phyloP scores from a whole-genome alignment of 1,140 invertebrate genomes.

The Triops longicaudatus region DNA sequence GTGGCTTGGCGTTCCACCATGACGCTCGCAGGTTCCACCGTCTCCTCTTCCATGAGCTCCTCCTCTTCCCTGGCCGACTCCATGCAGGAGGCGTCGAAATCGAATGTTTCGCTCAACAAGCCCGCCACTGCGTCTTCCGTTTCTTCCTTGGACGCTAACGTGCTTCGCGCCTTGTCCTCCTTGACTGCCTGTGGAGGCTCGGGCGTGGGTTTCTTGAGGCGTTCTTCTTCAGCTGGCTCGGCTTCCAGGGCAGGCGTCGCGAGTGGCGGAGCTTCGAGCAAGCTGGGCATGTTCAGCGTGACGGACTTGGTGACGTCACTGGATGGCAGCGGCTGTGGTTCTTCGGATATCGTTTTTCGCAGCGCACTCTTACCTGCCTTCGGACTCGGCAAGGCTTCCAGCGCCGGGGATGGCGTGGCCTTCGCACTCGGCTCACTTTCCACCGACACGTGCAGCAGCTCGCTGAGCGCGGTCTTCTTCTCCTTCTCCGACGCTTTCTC shows the following conservation, averaged over 20 bases:
- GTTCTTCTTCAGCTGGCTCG: background rate
- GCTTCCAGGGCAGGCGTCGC: background rate
- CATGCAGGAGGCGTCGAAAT: conserved; percentile 38
- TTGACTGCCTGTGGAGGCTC: background rate
- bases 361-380: background rate
- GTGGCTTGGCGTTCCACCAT: background rate
- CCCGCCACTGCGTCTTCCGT: conserved; percentile 85
- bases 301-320: background rate
- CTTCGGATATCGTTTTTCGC: background rate
- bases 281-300: conserved; percentile 19
- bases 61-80: conserved; percentile 20
- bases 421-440: background rate
- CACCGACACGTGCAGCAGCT: background rate
- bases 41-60: conserved; percentile 13
- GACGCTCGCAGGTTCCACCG: background rate
- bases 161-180: conserved; percentile 62
- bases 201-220: background rate
- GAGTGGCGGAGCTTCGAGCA: conserved; percentile 9
- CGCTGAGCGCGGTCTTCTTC: conserved; percentile 30
- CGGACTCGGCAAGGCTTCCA: background rate
- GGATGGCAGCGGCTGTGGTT: background rate
- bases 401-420: background rate
- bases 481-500: conserved; percentile 34
- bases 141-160: conserved; percentile 81
- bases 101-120: conserved; percentile 71